Conservation (phyloP, 2,888 invertebrate genomes). For the Oligia strigilis region DNA sequence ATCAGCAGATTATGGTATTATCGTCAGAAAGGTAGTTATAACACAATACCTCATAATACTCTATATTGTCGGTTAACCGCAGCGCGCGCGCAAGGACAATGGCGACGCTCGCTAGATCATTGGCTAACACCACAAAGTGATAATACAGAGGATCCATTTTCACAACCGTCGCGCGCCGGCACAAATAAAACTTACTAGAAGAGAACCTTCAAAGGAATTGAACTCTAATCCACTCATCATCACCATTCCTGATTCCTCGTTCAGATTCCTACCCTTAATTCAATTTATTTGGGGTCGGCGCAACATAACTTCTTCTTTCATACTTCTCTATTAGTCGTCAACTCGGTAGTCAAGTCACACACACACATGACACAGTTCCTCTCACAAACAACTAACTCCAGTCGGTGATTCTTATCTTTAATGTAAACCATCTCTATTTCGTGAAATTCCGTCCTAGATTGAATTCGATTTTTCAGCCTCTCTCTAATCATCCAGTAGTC, state of each 20-base stretch:
- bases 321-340: background rate
- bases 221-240: background rate
- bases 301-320: background rate
- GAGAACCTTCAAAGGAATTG: background rate
- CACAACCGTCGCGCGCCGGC: background rate
- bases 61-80: slow-evolving; percentile 62
- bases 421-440: background rate
- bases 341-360: no score
- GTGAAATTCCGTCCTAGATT: background rate
- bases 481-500: background rate
- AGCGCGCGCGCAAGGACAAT: slow-evolving; percentile 63
- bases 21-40: slow-evolving; percentile 35
- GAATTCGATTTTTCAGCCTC: background rate
- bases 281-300: background rate
- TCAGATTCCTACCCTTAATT: background rate
- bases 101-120: slow-evolving; percentile 49
- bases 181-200: background rate
- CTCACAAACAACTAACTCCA: background rate
- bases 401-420: background rate
- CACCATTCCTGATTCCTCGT: background rate
- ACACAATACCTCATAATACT: slow-evolving; percentile 59
- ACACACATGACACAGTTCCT: background rate
- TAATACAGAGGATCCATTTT: slow-evolving; percentile 17
- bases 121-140: slow-evolving; percentile 3
- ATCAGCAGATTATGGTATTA: slow-evolving; percentile 48